Evolutionary conservation across 2,888 invertebrate genomes (phyloP), one percentile per base, ranked within the genome.

Genomic region (Sinelater perroti): DNA sequence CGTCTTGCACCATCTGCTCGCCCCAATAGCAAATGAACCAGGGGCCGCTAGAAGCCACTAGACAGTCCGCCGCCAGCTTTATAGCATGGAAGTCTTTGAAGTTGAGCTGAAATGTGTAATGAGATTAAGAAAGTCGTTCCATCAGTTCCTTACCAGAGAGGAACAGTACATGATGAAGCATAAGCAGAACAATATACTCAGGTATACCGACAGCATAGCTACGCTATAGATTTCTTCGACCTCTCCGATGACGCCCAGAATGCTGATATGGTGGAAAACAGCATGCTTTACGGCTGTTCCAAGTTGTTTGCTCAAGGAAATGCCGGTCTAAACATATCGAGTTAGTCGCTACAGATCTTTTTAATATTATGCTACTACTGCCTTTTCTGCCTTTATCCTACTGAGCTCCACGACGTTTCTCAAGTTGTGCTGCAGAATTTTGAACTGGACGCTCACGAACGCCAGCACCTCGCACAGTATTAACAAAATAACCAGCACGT

Each of bases 1-100:
- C 14, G 14, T 47, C 47, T n/a, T 47, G 8, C 2, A 16, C n/a
- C 14, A 47, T 17, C 16, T 49, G 36, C 11, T 49, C 36, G 17
- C 35, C 35, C 8, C 49, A 8, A 36, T 20, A 49, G 18, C 49
- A 49, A 7, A 36, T 11, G 10, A 49, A 2, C 1, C 21, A 36
- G 3, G 21, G 16, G 5, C 26, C 24, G 4, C 21, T n/a, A 20
- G 6, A 5, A 3, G 8, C n/a, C 5, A 17, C 10, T 20, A 20
- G 2, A 6, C 6, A 7, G 20, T 40, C 40, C 1, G 21, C 2
- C 10, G 21, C n/a, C 21, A 40, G 7, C 8, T n/a, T 20, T n/a
- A 20, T 1, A 1, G 10, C 6, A 2, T 5, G 10, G 3, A 3
- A 5, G 10, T 20, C 40, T 4, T 2, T 5, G 3, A 40, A n/a